Percentiles rank a stretch among this genome's conserved stretches.
phyloP scores from a whole-genome alignment of 2,113 vertebrate genomes.

The Myiopsitta monachus region DNA sequence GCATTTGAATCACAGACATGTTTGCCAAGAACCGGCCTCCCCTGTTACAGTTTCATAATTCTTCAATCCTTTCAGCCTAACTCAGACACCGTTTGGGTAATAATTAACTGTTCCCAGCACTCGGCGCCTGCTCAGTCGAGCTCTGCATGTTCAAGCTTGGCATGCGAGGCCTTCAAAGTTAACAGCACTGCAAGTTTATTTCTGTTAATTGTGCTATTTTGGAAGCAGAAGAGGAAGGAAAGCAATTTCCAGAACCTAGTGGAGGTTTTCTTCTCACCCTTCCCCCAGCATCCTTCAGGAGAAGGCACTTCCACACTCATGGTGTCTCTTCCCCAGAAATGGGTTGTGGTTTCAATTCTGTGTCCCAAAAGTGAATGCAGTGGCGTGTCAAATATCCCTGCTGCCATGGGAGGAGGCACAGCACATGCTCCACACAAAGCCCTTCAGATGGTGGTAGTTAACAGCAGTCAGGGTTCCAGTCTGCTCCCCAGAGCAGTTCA shows the following conservation, averaged over 20 bases:
- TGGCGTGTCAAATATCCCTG: neutral
- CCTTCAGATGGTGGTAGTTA: neutral
- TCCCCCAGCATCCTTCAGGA: neutral
- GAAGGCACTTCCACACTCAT: neutral
- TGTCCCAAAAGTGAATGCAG: accelerated
- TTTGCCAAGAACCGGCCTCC: constrained; percentile 50
- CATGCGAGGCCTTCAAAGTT: neutral
- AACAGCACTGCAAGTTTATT: neutral
- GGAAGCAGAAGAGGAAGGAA: constrained; percentile 42
- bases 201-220: neutral
- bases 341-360: neutral
- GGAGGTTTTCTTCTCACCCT: neutral
- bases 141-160: neutral
- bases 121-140: neutral
- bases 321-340: neutral
- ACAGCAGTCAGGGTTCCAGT: neutral
- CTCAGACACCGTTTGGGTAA: constrained; percentile 52
- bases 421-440: neutral
- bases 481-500: neutral
- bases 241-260: neutral
- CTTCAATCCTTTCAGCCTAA: neutral
- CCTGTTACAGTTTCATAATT: constrained; percentile 42
- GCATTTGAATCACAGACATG: neutral
- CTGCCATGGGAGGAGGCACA: neutral
- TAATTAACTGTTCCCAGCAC: constrained; percentile 37